These are phyloP conservation scores for Dryobotodes eremita DNA, from an alignment of 2,888 invertebrate species.

Conservation along the genomic window DNA sequence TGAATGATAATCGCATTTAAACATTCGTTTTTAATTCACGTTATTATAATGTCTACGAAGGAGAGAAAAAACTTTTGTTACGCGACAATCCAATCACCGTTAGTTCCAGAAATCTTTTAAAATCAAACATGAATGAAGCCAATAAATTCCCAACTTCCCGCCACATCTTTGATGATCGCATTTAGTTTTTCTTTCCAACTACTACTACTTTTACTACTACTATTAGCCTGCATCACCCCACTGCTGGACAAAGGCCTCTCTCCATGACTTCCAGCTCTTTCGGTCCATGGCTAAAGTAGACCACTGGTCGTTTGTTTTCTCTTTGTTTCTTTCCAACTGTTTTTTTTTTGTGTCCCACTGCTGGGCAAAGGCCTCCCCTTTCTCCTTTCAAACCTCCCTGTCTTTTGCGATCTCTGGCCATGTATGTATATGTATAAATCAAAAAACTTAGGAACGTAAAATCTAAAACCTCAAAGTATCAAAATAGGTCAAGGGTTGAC, in stretches of 20 bases:
- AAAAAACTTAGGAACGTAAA: neutral
- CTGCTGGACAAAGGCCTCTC: too few species aligned
- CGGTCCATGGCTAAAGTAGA: too few species aligned
- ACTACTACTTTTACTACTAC: too few species aligned
- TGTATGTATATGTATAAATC: neutral
- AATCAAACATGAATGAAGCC: neutral
- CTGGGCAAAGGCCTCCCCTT: neutral
- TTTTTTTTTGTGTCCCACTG: neutral
- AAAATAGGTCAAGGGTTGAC: constrained; percentile 35
- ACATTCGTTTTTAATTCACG: too few species aligned
- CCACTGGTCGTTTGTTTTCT: too few species aligned
- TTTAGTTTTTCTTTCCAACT: neutral
- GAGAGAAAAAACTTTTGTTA: too few species aligned
- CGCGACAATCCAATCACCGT: neutral
- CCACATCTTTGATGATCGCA: neutral
- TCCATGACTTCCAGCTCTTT: too few species aligned
- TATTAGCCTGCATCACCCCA: too few species aligned
- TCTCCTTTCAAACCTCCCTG: neutral
- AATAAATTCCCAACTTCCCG: neutral
- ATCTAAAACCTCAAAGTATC: neutral
- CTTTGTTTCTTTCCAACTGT: too few species aligned
- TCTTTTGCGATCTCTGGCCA: neutral
- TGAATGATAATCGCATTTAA: too few species aligned
- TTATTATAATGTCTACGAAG: too few species aligned
- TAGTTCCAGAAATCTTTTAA: neutral